Base-by-base conservation (phyloP, 2,113 vertebrate species). In the Prunella himalayana region DNA sequence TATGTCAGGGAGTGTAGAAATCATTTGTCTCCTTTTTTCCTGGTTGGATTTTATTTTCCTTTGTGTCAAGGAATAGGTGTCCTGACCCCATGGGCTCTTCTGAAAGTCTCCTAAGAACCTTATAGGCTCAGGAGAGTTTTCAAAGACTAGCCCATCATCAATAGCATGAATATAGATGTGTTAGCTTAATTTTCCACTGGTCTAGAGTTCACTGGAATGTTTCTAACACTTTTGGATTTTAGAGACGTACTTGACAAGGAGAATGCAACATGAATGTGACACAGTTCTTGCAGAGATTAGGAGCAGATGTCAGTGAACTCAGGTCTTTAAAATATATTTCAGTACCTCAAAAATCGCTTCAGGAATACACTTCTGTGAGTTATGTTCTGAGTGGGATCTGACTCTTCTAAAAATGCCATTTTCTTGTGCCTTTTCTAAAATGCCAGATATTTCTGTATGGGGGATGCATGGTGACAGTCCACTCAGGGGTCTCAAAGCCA, bases 351-450 rank as follows among this genome's bases (percentile, higher is more conserved):
- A 81, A 77, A 77, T 86, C 3, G 1, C 51, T 77, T 84, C 51
- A 59, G 73, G 71, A 78, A 63, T 24, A 81, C 53, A 69, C 2
- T 69, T 75, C 6, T 25, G 6, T 63, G 51, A 21, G 3, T 79
- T 87, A 37, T 31, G 27, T 86, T 75, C 37, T 82, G 47, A 92
- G 30, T 13, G 37, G 60, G 41, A 57, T 88, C n/a, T 53, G 61
- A 69, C 61, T 61, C n/a, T 78, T 86, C 85, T 11, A 25, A 88
- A 95, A 95, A 96, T 86, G 72, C 47, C 30, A 47, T 90, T 82
- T 83, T 79, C 35, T 57, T 45, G 90, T 96, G 81, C 77, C 83
- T 97, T 97, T 97, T 92, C 51, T 96, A 94, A 94, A 91, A 61
- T 73, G 39, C 66, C 90, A 82, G 81, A 47, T 94, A 23, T 69